These are phyloP conservation scores for Telmatherina bonti DNA, from an alignment of 2,797 vertebrate species.

Conservation along the genomic window DNA sequence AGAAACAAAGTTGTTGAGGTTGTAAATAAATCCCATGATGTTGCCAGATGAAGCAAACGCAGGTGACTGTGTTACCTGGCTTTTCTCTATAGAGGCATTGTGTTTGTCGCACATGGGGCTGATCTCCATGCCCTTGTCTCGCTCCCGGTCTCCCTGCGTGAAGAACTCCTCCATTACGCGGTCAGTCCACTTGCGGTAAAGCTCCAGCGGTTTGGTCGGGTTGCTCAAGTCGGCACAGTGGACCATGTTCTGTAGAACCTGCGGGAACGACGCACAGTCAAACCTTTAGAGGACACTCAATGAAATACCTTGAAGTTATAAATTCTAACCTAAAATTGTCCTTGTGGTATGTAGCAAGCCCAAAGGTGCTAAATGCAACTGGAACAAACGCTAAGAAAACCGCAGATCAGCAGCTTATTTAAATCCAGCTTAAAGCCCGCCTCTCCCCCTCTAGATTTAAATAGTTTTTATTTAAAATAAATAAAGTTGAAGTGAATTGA, in stretches of 20 bases:
- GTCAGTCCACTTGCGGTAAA: conserved; percentile 92
- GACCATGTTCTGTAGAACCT: conserved; percentile 96
- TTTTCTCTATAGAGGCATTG: conserved; percentile 92
- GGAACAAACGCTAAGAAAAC: too few species aligned
- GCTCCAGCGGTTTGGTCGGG: conserved; percentile 92
- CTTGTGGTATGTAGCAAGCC: too few species aligned
- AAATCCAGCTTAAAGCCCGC: too few species aligned
- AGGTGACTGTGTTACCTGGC: conserved; percentile 81
- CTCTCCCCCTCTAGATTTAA: too few species aligned
- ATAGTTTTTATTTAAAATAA: too few species aligned
- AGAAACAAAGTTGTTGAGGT: too few species aligned
- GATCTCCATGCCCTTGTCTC: conserved; percentile 93
- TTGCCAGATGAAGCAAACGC: background rate
- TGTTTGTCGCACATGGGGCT: conserved; percentile 97
- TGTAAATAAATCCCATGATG: background rate
- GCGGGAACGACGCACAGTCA: conserved; percentile 5
- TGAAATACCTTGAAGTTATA: too few species aligned
- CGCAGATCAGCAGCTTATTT: too few species aligned
- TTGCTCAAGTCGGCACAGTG: conserved; percentile 95
- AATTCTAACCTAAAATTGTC: too few species aligned
- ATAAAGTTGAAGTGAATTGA: too few species aligned
- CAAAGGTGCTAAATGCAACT: too few species aligned
- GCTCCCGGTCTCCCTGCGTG: conserved; percentile 90
- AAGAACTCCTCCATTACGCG: conserved; percentile 94
- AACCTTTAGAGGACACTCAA: background rate